Base-by-base conservation (phyloP, 2,113 vertebrate genomes). In the Stictonetta naevosa region DNA sequence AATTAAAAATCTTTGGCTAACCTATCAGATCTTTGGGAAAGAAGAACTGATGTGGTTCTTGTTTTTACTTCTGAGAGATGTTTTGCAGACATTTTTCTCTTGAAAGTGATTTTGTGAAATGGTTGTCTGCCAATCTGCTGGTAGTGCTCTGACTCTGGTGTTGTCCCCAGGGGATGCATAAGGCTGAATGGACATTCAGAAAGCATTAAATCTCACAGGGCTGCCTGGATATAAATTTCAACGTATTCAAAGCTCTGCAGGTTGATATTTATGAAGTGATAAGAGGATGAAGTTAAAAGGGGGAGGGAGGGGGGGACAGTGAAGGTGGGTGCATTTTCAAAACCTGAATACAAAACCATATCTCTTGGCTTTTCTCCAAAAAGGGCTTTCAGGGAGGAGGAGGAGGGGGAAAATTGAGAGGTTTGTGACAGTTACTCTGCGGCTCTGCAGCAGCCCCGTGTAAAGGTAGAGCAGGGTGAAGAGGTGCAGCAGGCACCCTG, bases 91-190 rank as follows among this genome's bases (percentile, higher is more conserved):
- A 46, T 68, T 85, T 90, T 85, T 55, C 63, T 76, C 62, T 60
- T 25, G 48, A 80, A 76, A 86, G 75, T 75, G 33, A 55, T 80
- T 86, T 36, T 4, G 10, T 76, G 3, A 88, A 83, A 85, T 83
- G 89, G 79, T 95, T 83, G 48, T 72, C 75, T 86, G 91, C 76
- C 89, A 92, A 21, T 90, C 75, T 87, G 46, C 56, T 66, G 28
- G 1, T 5, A 23, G 48, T 20, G 55, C 64, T 80, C 63, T 76
- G 94, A 5, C 58, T 74, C 92, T 64, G 75, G 26, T 56, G 40
- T 63, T 92, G 86, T 83, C 93, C 88, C 72, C 59, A 73, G 91
- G 93, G 88, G 31, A 46, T 56, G 62, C 44, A 9, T n/a, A 33
- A 62, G 91, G 83, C 36, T 83, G 83, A 83, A 59, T 22, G 80